Conservation (phyloP, 1,140 invertebrate species). For the Anthonomus grandis region DNA sequence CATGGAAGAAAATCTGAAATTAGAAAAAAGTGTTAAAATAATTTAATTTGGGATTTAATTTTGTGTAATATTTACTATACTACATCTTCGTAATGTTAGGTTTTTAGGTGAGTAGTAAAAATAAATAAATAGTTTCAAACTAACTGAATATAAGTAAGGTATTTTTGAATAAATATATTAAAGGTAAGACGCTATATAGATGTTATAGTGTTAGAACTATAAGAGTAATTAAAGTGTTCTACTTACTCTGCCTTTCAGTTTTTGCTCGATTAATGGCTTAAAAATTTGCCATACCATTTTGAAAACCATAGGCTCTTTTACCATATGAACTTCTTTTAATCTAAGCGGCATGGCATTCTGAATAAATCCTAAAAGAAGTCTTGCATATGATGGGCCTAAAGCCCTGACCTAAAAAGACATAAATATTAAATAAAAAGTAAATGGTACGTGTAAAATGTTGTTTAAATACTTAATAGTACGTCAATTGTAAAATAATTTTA, state of each 20-base stretch:
- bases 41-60: too few species aligned
- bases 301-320: constrained; percentile 86
- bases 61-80: neutral
- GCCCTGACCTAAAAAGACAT: constrained; percentile 22
- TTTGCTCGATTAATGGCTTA: constrained; percentile 82
- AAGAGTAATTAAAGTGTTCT: neutral
- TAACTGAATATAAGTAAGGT: too few species aligned
- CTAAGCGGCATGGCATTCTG: constrained; percentile 86
- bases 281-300: constrained; percentile 85
- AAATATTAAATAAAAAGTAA: neutral
- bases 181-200: too few species aligned
- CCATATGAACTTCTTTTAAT: constrained; percentile 85
- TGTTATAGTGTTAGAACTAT: too few species aligned
- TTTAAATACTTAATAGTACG: too few species aligned
- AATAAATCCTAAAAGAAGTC: constrained; percentile 72
- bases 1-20: constrained; percentile 72
- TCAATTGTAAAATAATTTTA: neutral
- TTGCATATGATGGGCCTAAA: constrained; percentile 65
- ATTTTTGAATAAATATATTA: too few species aligned
- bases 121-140: too few species aligned
- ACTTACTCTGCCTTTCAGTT: constrained; percentile 74
- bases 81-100: neutral
- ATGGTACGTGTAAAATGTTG: too few species aligned
- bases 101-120: too few species aligned
- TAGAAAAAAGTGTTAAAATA: neutral